Evolutionary conservation across 2,888 invertebrate genomes (phyloP).

Genomic region (Drosophila picticornis): DNA sequence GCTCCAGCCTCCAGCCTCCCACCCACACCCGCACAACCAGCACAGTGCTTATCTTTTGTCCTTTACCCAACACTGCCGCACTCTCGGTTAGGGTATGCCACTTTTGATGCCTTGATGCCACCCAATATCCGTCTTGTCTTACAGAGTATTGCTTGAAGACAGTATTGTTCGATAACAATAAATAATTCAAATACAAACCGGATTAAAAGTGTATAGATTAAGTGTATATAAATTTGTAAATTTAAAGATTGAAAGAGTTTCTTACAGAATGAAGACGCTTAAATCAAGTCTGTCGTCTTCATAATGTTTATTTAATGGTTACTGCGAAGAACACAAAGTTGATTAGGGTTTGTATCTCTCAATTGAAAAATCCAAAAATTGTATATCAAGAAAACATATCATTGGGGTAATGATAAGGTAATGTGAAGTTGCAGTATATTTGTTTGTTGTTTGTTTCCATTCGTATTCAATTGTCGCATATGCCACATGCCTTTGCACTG

Average conservation of each 20-base stretch:
- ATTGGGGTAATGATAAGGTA: too few species aligned
- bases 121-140: neutral
- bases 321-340: neutral
- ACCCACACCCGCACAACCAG: neutral
- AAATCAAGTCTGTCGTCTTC: neutral
- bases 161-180: neutral
- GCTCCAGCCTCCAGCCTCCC: neutral
- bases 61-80: conserved; percentile 4
- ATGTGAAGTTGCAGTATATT: neutral
- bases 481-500: neutral
- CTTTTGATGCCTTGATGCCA: neutral
- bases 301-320: neutral
- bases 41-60: conserved; percentile 7
- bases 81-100: neutral
- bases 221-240: neutral
- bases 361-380: neutral
- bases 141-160: neutral
- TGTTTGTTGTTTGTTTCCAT: neutral
- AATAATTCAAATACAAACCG: neutral
- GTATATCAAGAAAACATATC: neutral
- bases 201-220: neutral
- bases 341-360: neutral
- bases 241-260: neutral
- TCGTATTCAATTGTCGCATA: conserved; percentile 10
- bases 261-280: neutral